Conservation (phyloP, 2,888 invertebrate species). For the Epinotia brunnichana region DNA sequence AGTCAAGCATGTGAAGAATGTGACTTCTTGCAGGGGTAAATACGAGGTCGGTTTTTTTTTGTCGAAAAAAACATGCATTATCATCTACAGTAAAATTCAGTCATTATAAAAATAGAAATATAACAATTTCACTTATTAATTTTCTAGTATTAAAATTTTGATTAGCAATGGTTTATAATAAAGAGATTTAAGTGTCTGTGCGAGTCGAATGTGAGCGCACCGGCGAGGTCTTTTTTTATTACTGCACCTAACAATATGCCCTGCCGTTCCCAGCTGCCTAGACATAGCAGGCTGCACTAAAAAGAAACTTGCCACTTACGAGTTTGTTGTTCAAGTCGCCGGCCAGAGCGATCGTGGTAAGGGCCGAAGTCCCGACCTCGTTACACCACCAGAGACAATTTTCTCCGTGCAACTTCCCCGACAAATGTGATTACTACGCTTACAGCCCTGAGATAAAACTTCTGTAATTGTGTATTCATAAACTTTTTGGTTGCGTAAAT, state of each 20-base stretch:
- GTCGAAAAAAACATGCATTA: no score
- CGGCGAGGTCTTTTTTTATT: slow-evolving; percentile 1
- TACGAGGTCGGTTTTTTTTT: no score
- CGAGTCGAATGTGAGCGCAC: background rate
- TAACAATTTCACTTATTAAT: no score
- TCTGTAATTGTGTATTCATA: slow-evolving; percentile 77
- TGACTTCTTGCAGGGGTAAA: no score
- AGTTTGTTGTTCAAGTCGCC: slow-evolving; percentile 26
- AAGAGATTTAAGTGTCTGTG: background rate
- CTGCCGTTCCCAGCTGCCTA: background rate
- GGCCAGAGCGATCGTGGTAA: slow-evolving; percentile 50
- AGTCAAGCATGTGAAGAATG: no score
- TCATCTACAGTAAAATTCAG: no score
- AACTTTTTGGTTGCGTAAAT: slow-evolving; percentile 76
- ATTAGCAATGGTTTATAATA: no score
- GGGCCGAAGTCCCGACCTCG: slow-evolving; percentile 58
- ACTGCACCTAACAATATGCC: slow-evolving; percentile 4
- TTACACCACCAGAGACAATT: slow-evolving; percentile 75
- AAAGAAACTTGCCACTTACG: slow-evolving; percentile 34
- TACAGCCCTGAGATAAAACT: slow-evolving; percentile 76
- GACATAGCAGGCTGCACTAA: slow-evolving; percentile 1
- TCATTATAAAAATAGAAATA: no score
- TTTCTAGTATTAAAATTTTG: no score
- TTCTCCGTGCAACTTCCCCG: slow-evolving; percentile 70
- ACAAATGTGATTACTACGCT: slow-evolving; percentile 78